Evolutionary conservation across 2,888 invertebrate species (phyloP), one percentile per base, ranked within the genome.

Genomic region (Tiliacea aurago): DNA sequence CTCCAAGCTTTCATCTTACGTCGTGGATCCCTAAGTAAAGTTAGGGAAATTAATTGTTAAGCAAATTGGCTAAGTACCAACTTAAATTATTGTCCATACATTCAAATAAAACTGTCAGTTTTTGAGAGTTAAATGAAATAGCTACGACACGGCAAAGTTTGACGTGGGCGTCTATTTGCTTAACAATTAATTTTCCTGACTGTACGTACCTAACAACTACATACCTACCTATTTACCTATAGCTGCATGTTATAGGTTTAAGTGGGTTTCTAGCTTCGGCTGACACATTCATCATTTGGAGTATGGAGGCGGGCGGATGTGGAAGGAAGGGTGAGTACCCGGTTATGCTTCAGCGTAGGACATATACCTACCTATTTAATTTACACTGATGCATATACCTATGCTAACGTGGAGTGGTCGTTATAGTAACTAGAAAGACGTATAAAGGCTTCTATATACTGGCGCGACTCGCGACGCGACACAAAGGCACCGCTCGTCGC

Each of bases 201-300:
- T 43, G 28, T 33, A n/a, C 2, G 4, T 53, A 41, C 28, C 51
- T 33, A 37, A n/a, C n/a, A 56, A 58, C 58, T 61, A 15, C 11
- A 33, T 45, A 28, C 11, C 1, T 28, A 59, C 55, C 2, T 47
- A 28, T 1, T 10, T 53, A 59, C 13, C 0, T 51, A 67, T 59
- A n/a, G 15, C 20, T 43, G 45, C 66, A 49, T 9, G 9, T 58
- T 55, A 53, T 23, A 64, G 55, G 43, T 72, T 63, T 88, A 88
- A 89, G 89, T 90, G 89, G 86, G 45, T 85, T 90, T 81, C 79
- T 81, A 64, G 74, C 75, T 89, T 63, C 69, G 68, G 73, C 77
- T 76, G 84, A 74, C 88, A 84, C 89, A 89, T 89, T 83, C 85
- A 88, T 89, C 90, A 88, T 86, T 63, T 71, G 5, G 51, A 70